phyloP scores from a whole-genome alignment of 2,888 invertebrate genomes.

The Caenorhabditis sp. region DNA sequence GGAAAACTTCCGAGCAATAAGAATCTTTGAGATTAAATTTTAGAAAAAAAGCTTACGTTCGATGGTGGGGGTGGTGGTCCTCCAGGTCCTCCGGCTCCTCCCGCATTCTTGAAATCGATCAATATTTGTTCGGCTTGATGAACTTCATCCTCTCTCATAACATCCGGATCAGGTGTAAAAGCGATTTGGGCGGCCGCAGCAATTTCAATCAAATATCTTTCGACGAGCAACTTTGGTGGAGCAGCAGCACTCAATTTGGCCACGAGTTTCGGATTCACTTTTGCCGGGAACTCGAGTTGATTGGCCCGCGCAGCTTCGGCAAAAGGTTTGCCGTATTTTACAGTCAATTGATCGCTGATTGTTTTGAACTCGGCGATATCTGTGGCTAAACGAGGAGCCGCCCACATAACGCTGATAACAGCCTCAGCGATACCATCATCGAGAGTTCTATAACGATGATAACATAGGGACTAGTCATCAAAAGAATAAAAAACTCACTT shows the following conservation, averaged over 20 bases:
- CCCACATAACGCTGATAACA: constrained; percentile 95
- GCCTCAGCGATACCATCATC: constrained; percentile 95
- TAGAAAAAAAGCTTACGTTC: constrained; percentile 15
- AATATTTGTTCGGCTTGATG: constrained; percentile 69
- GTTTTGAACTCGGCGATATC: constrained; percentile 75
- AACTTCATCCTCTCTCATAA: constrained; percentile 70
- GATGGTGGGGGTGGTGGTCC: constrained; percentile 33
- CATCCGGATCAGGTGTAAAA: constrained; percentile 91
- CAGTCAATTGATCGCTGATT: constrained; percentile 85
- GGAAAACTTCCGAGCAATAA: not conserved
- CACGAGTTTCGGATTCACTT: constrained; percentile 74
- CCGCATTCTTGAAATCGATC: constrained; percentile 69
- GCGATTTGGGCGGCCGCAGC: constrained; percentile 92
- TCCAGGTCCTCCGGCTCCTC: constrained; percentile 27
- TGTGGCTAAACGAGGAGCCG: constrained; percentile 83
- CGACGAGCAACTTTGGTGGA: constrained; percentile 92
- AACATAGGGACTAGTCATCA: too few relatives aligned
- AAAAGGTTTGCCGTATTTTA: constrained; percentile 93
- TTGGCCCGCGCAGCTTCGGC: constrained; percentile 87
- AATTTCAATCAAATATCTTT: constrained; percentile 89
- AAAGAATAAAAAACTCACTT: constrained; percentile 79
- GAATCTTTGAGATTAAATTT: not conserved
- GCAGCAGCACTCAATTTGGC: constrained; percentile 92
- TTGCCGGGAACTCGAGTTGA: constrained; percentile 76
- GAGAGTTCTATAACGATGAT: constrained; percentile 75